Percentiles rank a stretch among this genome's conserved stretches.
Evolutionary conservation across 1,140 invertebrate genomes (phyloP).

Genomic region (Piezodorus guildinii): DNA sequence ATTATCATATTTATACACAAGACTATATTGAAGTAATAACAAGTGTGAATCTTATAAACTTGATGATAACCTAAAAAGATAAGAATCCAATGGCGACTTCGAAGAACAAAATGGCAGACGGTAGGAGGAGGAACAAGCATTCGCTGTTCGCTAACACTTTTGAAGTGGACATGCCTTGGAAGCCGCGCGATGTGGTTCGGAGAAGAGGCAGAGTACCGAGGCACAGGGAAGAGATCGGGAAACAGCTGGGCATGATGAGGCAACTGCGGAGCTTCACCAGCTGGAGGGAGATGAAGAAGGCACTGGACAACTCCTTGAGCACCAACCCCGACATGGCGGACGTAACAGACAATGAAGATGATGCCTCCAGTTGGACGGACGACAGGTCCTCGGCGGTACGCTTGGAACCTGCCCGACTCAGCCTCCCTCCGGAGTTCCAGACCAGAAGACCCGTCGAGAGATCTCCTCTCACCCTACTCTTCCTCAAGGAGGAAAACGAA

Average conservation of each 20-base stretch:
- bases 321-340: not conserved
- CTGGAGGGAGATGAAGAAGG: not conserved
- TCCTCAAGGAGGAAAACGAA: not conserved
- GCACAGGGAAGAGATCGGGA: not conserved
- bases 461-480: not conserved
- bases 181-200: not conserved
- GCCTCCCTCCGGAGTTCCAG: too few relatives aligned
- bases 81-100: too few relatives aligned
- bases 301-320: not conserved
- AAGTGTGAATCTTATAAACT: too few relatives aligned
- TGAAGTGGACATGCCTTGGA: not conserved
- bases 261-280: not conserved
- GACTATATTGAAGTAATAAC: too few relatives aligned
- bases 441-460: too few relatives aligned
- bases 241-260: not conserved
- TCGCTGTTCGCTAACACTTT: not conserved
- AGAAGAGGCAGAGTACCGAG: not conserved
- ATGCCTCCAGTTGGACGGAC: too few relatives aligned
- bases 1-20: too few relatives aligned
- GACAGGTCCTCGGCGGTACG: too few relatives aligned
- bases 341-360: not conserved
- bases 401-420: too few relatives aligned
- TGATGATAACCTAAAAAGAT: too few relatives aligned
- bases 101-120: not conserved
- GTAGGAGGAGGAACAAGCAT: not conserved